Evolutionary conservation across 2,113 vertebrate species (phyloP).

Genomic region (Brienomyrus longianalis): DNA sequence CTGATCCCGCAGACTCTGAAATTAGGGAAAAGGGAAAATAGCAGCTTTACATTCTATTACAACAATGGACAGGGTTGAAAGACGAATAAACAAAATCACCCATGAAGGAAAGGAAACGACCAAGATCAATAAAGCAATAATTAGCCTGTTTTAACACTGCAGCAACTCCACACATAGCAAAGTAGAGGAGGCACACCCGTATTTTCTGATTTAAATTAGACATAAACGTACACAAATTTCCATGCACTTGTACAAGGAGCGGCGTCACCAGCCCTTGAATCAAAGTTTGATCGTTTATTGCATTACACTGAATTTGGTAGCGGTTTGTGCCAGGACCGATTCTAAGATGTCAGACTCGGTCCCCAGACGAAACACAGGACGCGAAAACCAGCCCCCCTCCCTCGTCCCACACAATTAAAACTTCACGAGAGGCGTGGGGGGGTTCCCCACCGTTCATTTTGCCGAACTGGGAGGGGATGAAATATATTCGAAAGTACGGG

Average conservation of each 20-base stretch:
- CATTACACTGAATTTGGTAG: neutral
- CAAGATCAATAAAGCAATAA: neutral
- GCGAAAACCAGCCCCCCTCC: neutral
- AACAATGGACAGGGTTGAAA: neutral
- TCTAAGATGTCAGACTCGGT: neutral
- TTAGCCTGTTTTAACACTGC: neutral
- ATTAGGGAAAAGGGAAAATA: neutral
- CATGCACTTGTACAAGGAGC: neutral
- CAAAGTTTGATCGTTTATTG: neutral
- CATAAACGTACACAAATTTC: neutral
- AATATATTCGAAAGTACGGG: neutral
- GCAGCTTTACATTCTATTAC: neutral
- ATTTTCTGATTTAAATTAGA: neutral
- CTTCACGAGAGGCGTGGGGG: neutral
- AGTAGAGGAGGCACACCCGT: neutral
- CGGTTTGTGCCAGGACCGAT: neutral
- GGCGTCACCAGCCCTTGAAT: neutral
- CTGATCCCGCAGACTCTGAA: neutral
- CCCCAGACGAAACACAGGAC: no score
- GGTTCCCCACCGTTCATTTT: neutral
- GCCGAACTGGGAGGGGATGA: neutral
- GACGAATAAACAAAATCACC: neutral
- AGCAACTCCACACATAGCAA: neutral
- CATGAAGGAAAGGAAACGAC: neutral
- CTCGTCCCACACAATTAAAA: neutral